Percentiles rank a stretch among this genome's conserved stretches.
Conservation (phyloP, 1,140 invertebrate genomes). For the Drosophila gunungcola region DNA sequence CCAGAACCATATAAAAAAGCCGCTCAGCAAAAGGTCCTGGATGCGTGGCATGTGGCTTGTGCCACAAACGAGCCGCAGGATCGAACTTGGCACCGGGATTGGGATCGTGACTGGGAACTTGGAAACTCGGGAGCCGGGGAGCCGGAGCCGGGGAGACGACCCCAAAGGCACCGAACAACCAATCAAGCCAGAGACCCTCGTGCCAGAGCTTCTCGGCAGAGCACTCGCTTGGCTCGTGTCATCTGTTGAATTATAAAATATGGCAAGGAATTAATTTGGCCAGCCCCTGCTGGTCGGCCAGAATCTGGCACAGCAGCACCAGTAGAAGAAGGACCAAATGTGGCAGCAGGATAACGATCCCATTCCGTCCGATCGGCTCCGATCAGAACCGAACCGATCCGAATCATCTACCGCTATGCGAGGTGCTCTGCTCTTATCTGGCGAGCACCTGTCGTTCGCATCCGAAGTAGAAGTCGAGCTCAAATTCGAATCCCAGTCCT, state of each 20-base stretch:
- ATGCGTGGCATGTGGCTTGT: constrained; percentile 65
- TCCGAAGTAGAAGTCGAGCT: constrained; percentile 18
- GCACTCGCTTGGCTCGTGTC: constrained; percentile 73
- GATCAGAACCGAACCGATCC: constrained; percentile 36
- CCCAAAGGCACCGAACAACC: constrained; percentile 18
- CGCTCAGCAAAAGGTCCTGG: constrained; percentile 17
- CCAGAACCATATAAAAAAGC: constrained; percentile 11
- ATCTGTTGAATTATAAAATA: constrained; percentile 84
- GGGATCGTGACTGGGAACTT: constrained; percentile 29
- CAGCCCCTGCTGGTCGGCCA: constrained; percentile 39
- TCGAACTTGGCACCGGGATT: constrained; percentile 16
- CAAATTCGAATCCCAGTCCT: constrained; percentile 32
- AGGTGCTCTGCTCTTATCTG: constrained; percentile 50
- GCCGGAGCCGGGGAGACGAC: constrained; percentile 23
- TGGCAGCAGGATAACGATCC: constrained; percentile 50
- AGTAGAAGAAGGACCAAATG: constrained; percentile 25
- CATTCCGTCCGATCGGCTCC: too few relatives aligned
- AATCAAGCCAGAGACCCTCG: constrained; percentile 32
- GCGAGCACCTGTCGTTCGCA: constrained; percentile 72
- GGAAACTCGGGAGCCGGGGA: constrained; percentile 18
- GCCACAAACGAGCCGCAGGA: constrained; percentile 71
- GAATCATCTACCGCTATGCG: constrained; percentile 69
- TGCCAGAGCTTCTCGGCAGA: constrained; percentile 29
- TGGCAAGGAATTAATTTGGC: constrained; percentile 83
- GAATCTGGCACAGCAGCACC: constrained; percentile 79